phyloP scores from a whole-genome alignment of 2,797 vertebrate genomes.

The Pseudochirops cupreus region DNA sequence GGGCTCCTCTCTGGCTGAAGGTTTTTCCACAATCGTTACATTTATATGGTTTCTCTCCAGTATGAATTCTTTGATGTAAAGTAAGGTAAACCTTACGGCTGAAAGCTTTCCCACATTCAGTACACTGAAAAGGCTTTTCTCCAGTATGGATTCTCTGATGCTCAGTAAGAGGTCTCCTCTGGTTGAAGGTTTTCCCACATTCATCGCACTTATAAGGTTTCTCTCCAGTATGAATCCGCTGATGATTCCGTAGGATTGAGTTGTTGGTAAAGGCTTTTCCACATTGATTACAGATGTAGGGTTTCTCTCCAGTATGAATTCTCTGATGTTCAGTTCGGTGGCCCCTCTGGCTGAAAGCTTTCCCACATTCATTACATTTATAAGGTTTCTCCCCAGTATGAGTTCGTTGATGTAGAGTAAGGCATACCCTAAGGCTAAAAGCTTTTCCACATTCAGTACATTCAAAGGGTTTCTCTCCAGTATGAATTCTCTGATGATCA shows the following conservation, averaged over 20 bases:
- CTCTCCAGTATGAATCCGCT: background rate
- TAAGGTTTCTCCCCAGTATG: conserved; percentile 5
- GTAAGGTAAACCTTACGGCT: conserved; percentile 32
- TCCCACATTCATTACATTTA: conserved; percentile 11
- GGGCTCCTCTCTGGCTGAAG: conserved; percentile 53
- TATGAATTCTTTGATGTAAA: conserved; percentile 51
- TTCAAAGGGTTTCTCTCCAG: background rate
- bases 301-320: conserved; percentile 17
- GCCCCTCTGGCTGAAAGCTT: background rate
- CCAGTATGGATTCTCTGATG: background rate
- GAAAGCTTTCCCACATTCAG: conserved; percentile 45
- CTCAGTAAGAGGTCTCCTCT: background rate
- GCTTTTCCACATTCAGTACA: background rate
- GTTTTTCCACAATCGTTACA: conserved; percentile 62
- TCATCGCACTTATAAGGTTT: background rate
- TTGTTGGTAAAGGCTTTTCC: conserved; percentile 24
- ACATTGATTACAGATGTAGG: background rate
- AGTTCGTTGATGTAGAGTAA: background rate
- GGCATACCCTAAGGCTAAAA: background rate
- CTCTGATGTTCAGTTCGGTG: conserved; percentile 33
- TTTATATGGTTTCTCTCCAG: conserved; percentile 29
- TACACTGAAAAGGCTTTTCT: background rate
- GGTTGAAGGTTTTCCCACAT: background rate
- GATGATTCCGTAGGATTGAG: background rate
- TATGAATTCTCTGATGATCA: conserved; percentile 2